Conservation (phyloP, 1,140 invertebrate species). For the Antheraea pernyi region DNA sequence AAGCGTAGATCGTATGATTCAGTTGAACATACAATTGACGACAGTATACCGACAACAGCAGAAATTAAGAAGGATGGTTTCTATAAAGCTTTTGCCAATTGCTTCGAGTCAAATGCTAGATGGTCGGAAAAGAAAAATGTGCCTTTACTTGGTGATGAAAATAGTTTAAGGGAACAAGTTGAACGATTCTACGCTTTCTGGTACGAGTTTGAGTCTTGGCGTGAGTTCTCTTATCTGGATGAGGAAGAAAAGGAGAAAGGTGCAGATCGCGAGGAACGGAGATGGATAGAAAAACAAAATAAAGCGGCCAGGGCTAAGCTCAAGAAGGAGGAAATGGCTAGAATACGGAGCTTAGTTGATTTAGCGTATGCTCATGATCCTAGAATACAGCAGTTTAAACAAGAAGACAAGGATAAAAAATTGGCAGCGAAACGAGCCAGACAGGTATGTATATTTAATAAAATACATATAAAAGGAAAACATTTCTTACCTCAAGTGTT, state of each 20-base stretch:
- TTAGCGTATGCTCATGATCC: constrained; percentile 97
- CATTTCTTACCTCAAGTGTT: too few species aligned
- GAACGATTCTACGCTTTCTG: constrained; percentile 95
- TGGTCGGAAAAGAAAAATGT: constrained; percentile 96
- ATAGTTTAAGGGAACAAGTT: constrained; percentile 86
- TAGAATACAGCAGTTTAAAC: constrained; percentile 93
- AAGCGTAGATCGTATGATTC: constrained; percentile 96
- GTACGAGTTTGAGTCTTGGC: constrained; percentile 99
- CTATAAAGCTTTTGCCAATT: constrained; percentile 88
- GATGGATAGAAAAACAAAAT: constrained; percentile 99
- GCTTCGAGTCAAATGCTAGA: constrained; percentile 92
- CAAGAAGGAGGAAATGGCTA: constrained; percentile 97
- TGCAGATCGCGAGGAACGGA: constrained; percentile 95
- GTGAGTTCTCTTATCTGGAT: constrained; percentile 99
- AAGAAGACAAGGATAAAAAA: constrained; percentile 96
- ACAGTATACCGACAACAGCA: constrained; percentile 88
- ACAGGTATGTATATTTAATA: constrained; percentile 80
- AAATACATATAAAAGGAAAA: too few species aligned
- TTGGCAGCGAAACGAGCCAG: constrained; percentile 93
- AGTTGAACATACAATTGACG: constrained; percentile 96
- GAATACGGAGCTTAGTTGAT: constrained; percentile 94
- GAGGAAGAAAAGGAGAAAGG: constrained; percentile 99
- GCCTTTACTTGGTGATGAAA: constrained; percentile 89
- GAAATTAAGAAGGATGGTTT: constrained; percentile 90
- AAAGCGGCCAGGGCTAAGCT: constrained; percentile 93